phyloP scores from a whole-genome alignment of 2,113 vertebrate genomes.

The Plotosus lineatus region DNA sequence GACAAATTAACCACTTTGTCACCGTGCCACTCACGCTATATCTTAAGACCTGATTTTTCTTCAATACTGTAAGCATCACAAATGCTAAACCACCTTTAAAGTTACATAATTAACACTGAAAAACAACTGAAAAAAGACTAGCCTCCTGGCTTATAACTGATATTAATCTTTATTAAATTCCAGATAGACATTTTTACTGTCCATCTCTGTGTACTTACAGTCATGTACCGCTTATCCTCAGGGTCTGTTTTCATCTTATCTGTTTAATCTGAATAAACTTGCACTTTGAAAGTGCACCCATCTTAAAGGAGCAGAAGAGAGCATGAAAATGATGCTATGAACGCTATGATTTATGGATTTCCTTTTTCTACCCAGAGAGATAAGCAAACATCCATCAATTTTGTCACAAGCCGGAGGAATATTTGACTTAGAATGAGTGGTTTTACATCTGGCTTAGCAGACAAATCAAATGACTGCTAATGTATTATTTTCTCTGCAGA shows the following conservation, averaged over 20 bases:
- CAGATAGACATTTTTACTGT: background rate
- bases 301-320: conserved; percentile 31
- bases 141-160: background rate
- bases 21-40: no score
- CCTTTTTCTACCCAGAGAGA: conserved; percentile 35
- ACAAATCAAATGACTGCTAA: conserved; percentile 27
- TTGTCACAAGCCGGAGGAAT: conserved; percentile 42
- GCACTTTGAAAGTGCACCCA: conserved; percentile 27
- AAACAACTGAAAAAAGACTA: background rate
- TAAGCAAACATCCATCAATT: conserved; percentile 50
- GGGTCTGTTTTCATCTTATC: conserved; percentile 25
- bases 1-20: no score
- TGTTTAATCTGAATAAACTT: conserved; percentile 29
- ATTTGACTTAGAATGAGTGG: conserved; percentile 37
- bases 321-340: conserved; percentile 36
- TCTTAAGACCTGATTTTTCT: background rate
- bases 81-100: background rate
- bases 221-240: background rate
- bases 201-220: background rate
- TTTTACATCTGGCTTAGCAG: conserved; percentile 29
- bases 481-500: conserved; percentile 27
- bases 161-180: background rate
- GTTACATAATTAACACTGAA: background rate
- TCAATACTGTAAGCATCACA: background rate
- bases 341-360: conserved; percentile 41